Percentiles rank a stretch among this genome's conserved stretches.
Conservation (phyloP, 2,797 vertebrate species). For the Arctocebus calabarensis region DNA sequence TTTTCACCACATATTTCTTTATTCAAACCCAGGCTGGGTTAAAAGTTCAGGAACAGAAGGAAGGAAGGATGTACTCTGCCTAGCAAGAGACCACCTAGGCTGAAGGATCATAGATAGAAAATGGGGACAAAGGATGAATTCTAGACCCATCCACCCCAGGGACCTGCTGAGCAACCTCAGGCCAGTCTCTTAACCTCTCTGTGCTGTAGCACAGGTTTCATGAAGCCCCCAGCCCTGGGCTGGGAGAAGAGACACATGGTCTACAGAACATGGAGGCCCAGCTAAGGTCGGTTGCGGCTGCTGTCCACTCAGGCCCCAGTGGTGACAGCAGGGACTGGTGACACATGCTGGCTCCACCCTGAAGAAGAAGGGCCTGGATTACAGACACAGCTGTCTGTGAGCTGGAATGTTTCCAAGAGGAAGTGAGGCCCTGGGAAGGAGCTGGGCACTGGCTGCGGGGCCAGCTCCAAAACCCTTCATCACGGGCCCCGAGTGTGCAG, state of each 20-base stretch:
- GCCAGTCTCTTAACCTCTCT: neutral
- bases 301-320: neutral
- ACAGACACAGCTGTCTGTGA: neutral
- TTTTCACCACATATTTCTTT: neutral
- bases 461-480: neutral
- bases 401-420: neutral
- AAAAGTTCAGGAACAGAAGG: neutral
- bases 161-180: neutral
- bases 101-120: neutral
- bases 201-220: neutral
- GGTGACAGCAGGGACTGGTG: neutral
- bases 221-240: neutral
- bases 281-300: neutral
- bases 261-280: neutral
- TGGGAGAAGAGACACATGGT: neutral
- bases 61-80: neutral
- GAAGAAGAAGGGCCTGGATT: neutral
- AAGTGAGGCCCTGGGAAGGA: neutral
- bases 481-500: fast-evolving
- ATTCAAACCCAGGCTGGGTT: neutral
- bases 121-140: neutral
- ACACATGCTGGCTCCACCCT: neutral
- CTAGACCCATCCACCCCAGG: neutral
- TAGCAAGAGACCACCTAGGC: neutral
- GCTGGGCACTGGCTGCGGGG: neutral